phyloP scores from a whole-genome alignment of 2,888 invertebrate species.

The Actias luna region DNA sequence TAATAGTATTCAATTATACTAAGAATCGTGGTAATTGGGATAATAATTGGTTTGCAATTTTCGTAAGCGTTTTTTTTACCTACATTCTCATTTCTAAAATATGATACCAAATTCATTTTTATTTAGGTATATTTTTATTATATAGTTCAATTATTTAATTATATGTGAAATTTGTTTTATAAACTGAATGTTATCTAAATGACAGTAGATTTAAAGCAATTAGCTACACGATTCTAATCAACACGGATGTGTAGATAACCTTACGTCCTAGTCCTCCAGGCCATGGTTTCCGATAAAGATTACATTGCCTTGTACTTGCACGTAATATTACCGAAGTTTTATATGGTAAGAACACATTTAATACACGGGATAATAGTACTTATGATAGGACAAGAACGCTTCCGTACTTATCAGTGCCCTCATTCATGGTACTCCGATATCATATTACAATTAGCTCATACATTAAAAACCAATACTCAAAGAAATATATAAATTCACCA shows the following conservation, averaged over 20 bases:
- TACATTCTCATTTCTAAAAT: too few species aligned
- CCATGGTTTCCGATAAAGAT: constrained; percentile 34
- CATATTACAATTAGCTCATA: neutral
- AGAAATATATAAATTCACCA: too few species aligned
- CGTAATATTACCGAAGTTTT: constrained; percentile 19
- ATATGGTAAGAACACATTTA: constrained; percentile 3
- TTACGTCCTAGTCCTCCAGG: constrained; percentile 30
- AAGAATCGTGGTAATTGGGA: too few species aligned
- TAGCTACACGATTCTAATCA: constrained; percentile 29
- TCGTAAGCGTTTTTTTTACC: too few species aligned
- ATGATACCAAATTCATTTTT: neutral
- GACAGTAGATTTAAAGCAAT: constrained; percentile 30
- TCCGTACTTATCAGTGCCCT: neutral
- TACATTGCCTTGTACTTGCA: constrained; percentile 28
- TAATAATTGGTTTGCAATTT: too few species aligned
- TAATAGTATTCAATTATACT: too few species aligned
- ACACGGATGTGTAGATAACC: constrained; percentile 37
- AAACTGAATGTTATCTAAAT: constrained; percentile 5
- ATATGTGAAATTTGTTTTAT: neutral
- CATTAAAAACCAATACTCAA: neutral
- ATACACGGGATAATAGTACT: neutral
- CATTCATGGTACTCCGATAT: constrained; percentile 1
- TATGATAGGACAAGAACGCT: neutral
- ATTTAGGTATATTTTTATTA: neutral
- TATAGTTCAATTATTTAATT: neutral